A percentile compares a stretch with the other conserved stretches of the same genome.
Evolutionary conservation across 2,888 invertebrate genomes (phyloP).

Genomic region (Agriopis marginaria): DNA sequence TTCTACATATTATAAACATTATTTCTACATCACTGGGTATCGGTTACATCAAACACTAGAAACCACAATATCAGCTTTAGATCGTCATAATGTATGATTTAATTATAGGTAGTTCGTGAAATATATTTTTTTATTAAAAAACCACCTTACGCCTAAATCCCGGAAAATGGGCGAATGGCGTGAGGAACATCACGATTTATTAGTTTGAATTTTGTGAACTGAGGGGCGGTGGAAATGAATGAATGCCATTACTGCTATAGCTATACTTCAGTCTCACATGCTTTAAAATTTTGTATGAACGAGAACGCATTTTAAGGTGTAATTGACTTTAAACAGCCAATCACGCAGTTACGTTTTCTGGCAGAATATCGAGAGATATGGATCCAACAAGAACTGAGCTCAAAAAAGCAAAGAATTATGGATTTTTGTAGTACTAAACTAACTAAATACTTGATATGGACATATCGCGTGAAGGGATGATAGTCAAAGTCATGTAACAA

Average conservation of each 20-base stretch:
- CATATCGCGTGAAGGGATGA: neutral
- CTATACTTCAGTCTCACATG: slow-evolving; percentile 4
- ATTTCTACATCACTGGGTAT: slow-evolving; percentile 7
- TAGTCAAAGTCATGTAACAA: neutral
- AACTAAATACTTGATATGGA: neutral
- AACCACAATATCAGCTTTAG: neutral
- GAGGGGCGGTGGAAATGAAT: slow-evolving; percentile 49
- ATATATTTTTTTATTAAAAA: slow-evolving; percentile 18
- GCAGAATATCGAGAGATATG: neutral
- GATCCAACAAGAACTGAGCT: neutral
- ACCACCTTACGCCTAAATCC: slow-evolving; percentile 19
- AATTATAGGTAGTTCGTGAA: neutral
- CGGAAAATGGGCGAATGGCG: slow-evolving; percentile 51
- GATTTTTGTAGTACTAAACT: neutral
- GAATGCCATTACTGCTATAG: slow-evolving; percentile 43
- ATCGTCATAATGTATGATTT: neutral
- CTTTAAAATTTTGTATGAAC: neutral
- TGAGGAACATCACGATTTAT: slow-evolving; percentile 54
- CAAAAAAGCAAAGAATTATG: neutral
- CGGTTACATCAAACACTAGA: neutral
- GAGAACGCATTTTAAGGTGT: neutral
- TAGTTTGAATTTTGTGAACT: slow-evolving; percentile 47
- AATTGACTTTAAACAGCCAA: neutral
- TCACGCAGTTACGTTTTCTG: neutral
- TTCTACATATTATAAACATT: slow-evolving; percentile 6